These are phyloP conservation scores for Sweltsa coloradensis DNA, from an alignment of 1,140 invertebrate genomes.

Conservation along the genomic window DNA sequence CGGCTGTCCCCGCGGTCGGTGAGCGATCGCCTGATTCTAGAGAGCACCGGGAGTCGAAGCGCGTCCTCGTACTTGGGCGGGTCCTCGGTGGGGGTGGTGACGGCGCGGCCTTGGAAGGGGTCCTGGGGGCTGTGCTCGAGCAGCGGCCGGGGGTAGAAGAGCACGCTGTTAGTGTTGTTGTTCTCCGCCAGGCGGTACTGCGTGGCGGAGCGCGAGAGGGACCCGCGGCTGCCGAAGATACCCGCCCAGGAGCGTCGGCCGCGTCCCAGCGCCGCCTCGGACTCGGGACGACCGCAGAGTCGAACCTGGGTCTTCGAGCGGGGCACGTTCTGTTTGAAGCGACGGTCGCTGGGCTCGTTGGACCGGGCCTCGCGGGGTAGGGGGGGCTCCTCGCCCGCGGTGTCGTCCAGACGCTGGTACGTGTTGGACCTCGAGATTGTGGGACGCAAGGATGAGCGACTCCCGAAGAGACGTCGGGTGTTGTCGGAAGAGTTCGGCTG, in stretches of 20 bases:
- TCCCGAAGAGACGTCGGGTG: slow-evolving; percentile 27
- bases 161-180: slow-evolving; percentile 28
- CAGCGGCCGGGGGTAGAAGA: slow-evolving; percentile 48
- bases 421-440: too few relatives aligned
- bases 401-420: too few relatives aligned
- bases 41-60: slow-evolving; percentile 20
- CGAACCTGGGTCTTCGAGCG: too few relatives aligned
- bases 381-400: too few relatives aligned
- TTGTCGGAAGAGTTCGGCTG: not conserved
- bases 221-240: slow-evolving; percentile 6
- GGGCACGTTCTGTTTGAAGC: too few relatives aligned
- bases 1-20: slow-evolving; percentile 25
- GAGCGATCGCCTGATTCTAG: slow-evolving; percentile 21
- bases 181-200: not conserved
- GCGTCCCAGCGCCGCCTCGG: not conserved
- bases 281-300: not conserved
- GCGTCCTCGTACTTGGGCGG: slow-evolving; percentile 24
- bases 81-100: slow-evolving; percentile 31
- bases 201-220: not conserved
- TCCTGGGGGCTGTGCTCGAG: slow-evolving; percentile 43
- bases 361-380: too few relatives aligned
- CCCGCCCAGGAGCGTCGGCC: slow-evolving; percentile 19
- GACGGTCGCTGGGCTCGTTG: too few relatives aligned
- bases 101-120: slow-evolving; percentile 40
- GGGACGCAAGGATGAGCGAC: not conserved